Evolutionary conservation across 2,888 invertebrate species (phyloP).

Genomic region (Rhopalosiphum nymphaeae): DNA sequence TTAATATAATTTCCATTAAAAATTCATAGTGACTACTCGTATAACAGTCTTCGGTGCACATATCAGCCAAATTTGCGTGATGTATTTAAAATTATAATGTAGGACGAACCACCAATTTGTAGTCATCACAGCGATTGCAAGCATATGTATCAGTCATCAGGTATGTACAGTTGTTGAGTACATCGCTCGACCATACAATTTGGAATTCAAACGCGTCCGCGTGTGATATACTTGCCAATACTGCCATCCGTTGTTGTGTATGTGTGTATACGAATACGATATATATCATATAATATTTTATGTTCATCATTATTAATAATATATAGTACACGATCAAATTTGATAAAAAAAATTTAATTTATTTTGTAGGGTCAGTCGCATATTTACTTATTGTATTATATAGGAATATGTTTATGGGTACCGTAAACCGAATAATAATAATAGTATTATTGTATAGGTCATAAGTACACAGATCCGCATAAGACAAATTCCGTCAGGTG

Average conservation of each 20-base stretch:
- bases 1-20: background rate
- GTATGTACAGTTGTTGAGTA: background rate
- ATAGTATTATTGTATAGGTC: too few species aligned
- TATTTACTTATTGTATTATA: background rate
- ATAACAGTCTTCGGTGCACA: background rate
- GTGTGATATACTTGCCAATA: background rate
- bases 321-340: background rate
- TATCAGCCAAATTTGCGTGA: background rate
- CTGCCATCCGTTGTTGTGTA: background rate
- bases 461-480: background rate
- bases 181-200: background rate
- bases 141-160: background rate
- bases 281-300: background rate
- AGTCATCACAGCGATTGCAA: background rate
- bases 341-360: background rate
- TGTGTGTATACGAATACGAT: background rate
- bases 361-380: background rate
- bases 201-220: background rate
- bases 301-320: background rate
- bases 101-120: background rate
- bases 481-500: background rate
- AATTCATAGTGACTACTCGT: background rate
- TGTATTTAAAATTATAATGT: background rate
- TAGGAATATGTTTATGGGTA: background rate
- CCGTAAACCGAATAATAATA: background rate